Percentiles rank a stretch among this genome's conserved stretches.
phyloP scores from a whole-genome alignment of 2,888 invertebrate species.

The Sminthurides aquaticus region DNA sequence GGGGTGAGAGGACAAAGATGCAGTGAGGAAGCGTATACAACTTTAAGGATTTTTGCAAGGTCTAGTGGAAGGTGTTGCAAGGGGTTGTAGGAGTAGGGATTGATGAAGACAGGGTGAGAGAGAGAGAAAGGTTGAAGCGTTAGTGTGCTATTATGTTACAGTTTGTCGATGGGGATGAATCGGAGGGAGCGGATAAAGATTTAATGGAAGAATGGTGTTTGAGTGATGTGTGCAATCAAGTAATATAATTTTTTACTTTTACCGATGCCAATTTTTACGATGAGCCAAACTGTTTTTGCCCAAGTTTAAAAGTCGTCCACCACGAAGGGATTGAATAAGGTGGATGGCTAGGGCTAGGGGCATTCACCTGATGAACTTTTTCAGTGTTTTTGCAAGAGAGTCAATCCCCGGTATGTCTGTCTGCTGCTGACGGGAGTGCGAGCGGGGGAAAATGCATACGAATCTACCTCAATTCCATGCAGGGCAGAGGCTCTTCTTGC shows the following conservation, averaged over 20 bases:
- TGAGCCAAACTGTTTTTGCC: constrained; percentile 29
- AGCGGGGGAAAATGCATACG: not conserved
- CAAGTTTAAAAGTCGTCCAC: constrained; percentile 15
- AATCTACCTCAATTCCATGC: no score
- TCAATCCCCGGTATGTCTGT: no score
- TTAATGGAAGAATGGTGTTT: constrained; percentile 28
- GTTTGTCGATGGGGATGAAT: not conserved
- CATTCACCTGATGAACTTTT: constrained; percentile 44
- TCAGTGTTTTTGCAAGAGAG: constrained; percentile 12
- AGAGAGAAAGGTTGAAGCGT: no score
- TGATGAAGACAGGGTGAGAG: no score
- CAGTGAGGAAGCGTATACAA: no score
- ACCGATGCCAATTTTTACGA: constrained; percentile 34
- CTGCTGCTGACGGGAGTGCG: not conserved
- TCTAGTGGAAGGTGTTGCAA: no score
- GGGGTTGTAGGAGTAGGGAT: no score
- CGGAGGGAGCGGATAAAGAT: constrained; percentile 15
- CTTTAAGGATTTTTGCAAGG: no score
- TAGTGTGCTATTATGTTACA: not conserved
- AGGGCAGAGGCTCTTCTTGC: no score
- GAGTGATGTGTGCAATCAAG: constrained; percentile 34
- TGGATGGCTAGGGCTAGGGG: constrained; percentile 23
- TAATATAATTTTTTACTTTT: constrained; percentile 28
- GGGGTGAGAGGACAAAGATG: no score
- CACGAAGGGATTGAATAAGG: constrained; percentile 20